These are phyloP conservation scores for Lycaon pictus DNA, from an alignment of 2,113 vertebrate species.

Conservation along the genomic window DNA sequence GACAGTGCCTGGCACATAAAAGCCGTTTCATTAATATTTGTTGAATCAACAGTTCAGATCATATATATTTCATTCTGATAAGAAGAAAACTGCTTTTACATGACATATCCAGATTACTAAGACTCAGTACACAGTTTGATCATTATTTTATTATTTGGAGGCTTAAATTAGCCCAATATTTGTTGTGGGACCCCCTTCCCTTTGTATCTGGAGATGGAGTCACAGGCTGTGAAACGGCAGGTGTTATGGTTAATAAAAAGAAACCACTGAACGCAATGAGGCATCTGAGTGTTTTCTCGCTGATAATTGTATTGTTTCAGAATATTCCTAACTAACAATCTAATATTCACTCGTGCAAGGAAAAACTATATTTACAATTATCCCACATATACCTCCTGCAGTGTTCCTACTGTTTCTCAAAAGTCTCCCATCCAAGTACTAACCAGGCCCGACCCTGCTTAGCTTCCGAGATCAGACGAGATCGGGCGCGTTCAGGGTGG, in stretches of 20 bases:
- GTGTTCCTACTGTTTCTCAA: neutral
- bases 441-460: too few species aligned
- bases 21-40: neutral
- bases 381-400: conserved; percentile 46
- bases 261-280: conserved; percentile 57
- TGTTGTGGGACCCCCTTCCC: neutral
- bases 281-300: conserved; percentile 53
- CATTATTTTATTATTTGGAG: conserved; percentile 5
- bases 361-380: conserved; percentile 71
- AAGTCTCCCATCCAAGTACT: too few species aligned
- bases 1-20: neutral
- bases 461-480: too few species aligned
- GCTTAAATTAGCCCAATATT: neutral
- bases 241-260: conserved; percentile 70
- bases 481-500: too few species aligned
- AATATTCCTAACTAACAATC: conserved; percentile 52
- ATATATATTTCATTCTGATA: neutral
- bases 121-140: neutral
- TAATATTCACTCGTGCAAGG: conserved; percentile 48
- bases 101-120: neutral
- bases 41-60: neutral
- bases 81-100: conserved; percentile 6
- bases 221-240: conserved; percentile 14
- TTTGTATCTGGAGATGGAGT: conserved; percentile 23
- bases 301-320: conserved; percentile 61